Evolutionary conservation across 1,140 invertebrate genomes (phyloP), one percentile per base, ranked within the genome.

Genomic region (Limonius californicus): DNA sequence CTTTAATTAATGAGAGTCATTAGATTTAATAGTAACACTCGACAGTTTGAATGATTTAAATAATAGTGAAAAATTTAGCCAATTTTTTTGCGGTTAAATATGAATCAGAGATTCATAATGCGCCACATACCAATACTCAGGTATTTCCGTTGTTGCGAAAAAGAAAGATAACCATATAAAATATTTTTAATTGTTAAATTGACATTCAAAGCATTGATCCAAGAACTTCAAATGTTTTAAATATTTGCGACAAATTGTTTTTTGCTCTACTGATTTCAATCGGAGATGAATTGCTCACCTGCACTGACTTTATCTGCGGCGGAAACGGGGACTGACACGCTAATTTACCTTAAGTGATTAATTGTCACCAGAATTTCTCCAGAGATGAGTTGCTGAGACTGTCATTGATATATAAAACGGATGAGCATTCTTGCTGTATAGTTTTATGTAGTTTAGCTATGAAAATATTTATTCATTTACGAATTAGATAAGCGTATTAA

Each of bases 331-430:
- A 55, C 62, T 64, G 62, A 64, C 53, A 35, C 62, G 47, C 62
- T 64, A 64, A 64, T 64, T 64, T 59, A 64, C 62, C 50, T 60
- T 35, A 64, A 60, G 62, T 64, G 62, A 64, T 64, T 64, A 64
- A 64, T 64, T 64, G 62, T 64, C 62, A 64, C 62, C 62, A 59
- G 62, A 54, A 60, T 64, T 56, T 53, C 57, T 55, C 56, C 62
- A 64, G 39, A 60, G 57, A 64, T 64, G 55, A 50, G 62, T 53
- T 59, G 27, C 42, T 47, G 57, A 42, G 57, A 32, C 35, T 59
- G 57, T 42, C 15, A 55, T 60, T 60, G 62, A 64, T 59, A 57
- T n/a, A n/a, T n/a, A n/a, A n/a, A n/a, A n/a, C n/a, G n/a, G n/a
- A n/a, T n/a, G n/a, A n/a, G n/a, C n/a, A n/a, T n/a, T n/a, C n/a